Evolutionary conservation across 2,888 invertebrate genomes (phyloP).

Genomic region (Harpalus rufipes): DNA sequence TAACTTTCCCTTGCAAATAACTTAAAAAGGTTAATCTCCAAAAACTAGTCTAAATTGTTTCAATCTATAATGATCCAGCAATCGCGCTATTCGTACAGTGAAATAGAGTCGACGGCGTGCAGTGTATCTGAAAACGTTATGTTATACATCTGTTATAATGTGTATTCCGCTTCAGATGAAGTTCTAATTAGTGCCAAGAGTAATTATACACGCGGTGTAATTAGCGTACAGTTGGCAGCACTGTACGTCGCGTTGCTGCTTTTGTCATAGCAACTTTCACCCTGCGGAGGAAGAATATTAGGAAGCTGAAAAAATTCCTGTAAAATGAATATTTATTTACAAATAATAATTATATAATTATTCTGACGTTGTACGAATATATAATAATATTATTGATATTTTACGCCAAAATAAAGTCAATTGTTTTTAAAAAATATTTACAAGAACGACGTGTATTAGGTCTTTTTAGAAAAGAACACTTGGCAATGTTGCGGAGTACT

Average conservation of each 20-base stretch:
- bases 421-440: no score
- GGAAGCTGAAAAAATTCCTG: no score
- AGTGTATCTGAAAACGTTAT: conserved; percentile 66
- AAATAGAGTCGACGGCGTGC: not conserved
- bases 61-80: not conserved
- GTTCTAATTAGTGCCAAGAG: conserved; percentile 72
- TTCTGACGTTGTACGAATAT: no score
- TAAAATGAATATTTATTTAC: no score
- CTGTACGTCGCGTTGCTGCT: not conserved
- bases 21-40: no score
- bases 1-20: no score
- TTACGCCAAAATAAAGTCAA: no score
- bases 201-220: conserved; percentile 71
- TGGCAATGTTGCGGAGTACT: no score
- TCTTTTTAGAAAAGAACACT: no score
- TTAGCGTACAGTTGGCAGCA: conserved; percentile 71
- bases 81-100: not conserved
- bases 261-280: not conserved
- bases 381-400: no score
- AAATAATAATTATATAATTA: no score
- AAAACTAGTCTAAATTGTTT: not conserved
- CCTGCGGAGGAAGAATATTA: not conserved
- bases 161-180: conserved; percentile 71
- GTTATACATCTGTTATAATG: conserved; percentile 70
- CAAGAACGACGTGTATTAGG: no score